phyloP scores from a whole-genome alignment of 2,113 vertebrate genomes.

The Catharus bicknelli region DNA sequence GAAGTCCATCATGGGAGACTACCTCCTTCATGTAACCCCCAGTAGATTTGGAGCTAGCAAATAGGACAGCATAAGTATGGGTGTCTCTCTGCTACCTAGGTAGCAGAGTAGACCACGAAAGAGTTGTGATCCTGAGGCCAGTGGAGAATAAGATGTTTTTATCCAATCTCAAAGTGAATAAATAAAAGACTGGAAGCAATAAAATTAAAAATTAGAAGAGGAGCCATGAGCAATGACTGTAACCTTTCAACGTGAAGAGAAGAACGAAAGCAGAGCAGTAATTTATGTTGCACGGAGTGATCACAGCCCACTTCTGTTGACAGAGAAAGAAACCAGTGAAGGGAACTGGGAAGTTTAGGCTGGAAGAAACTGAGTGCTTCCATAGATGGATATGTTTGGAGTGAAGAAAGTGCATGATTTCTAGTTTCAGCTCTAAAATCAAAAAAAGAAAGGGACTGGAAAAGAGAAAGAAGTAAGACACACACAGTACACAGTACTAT shows the following conservation, averaged over 20 bases:
- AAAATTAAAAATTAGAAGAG: not conserved
- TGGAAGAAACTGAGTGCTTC: not conserved
- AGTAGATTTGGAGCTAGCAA: not conserved
- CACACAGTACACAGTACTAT: not conserved
- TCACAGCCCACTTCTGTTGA: not conserved
- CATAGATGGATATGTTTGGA: not conserved
- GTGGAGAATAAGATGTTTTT: not conserved
- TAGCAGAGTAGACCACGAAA: not conserved
- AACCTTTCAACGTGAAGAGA: not conserved
- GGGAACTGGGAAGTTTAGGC: not conserved
- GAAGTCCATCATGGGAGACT: not conserved
- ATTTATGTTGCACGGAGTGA: not conserved
- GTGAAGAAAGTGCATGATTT: not conserved
- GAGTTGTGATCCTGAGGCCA: not conserved
- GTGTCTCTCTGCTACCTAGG: not conserved
- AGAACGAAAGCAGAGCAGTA: not conserved
- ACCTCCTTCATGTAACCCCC: not conserved
- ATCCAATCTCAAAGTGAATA: not conserved
- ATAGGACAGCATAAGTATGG: fast-evolving
- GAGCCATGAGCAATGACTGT: not conserved
- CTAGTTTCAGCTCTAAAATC: not conserved
- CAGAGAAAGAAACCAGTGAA: not conserved
- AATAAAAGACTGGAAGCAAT: not conserved
- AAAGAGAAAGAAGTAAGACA: not conserved
- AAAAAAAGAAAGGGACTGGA: not conserved